Base-by-base conservation (phyloP, 2,888 invertebrate genomes). In the Tyria jacobaeae region DNA sequence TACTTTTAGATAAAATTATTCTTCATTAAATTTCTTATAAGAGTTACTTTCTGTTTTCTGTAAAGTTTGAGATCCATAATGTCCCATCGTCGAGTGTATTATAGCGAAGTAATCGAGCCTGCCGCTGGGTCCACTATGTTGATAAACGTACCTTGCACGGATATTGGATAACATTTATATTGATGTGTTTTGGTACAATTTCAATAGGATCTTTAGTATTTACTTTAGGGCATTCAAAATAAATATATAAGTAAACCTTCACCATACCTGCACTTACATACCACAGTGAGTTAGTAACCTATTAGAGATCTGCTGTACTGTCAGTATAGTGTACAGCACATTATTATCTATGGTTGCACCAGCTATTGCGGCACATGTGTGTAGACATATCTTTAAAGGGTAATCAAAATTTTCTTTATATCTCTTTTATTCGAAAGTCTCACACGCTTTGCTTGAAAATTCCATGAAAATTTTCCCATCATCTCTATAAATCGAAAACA, bases 401-500 rank as follows among this genome's bases (percentile, higher is more conserved):
- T n/a, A n/a, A n/a, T 31, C 27, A 31, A 31, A 31, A 31, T 31
- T 31, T 31, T 31, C 27, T 31, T 6, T 51, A n/a, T n/a, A n/a
- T n/a, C n/a, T n/a, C n/a, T n/a, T n/a, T n/a, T n/a, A n/a, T n/a
- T n/a, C n/a, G n/a, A n/a, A n/a, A n/a, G n/a, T n/a, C n/a, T n/a
- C n/a, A n/a, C n/a, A n/a, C n/a, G 65, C 53, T 52, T 67, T 39
- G 21, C 52, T 44, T 69, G 39, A 14, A 63, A 68, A 66, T 62
- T 55, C 37, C 62, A 67, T 65, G 59, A 66, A 68, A 47, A 60
- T 44, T 49, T 67, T 66, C 63, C 78, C 66, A 49, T 62, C 54
- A 57, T 64, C 65, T 53, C 60, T 70, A 70, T 72, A 73, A 78
- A 74, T 70, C 70, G 73, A 78, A 79, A 77, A 79, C 80, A 79